These are phyloP conservation scores for Lophius piscatorius DNA, from an alignment of 2,113 vertebrate genomes.

Conservation along the genomic window DNA sequence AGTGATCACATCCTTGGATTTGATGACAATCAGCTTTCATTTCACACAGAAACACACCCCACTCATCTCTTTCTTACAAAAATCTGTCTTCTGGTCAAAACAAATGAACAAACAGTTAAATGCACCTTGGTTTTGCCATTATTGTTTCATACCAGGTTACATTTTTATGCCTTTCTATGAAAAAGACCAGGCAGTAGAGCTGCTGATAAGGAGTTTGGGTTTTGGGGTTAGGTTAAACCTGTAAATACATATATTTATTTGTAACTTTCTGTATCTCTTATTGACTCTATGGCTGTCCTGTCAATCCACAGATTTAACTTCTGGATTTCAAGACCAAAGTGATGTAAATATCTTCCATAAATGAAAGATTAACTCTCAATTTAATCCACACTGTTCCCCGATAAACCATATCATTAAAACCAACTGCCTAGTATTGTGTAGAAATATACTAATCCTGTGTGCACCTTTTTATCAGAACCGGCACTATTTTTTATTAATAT, in stretches of 20 bases:
- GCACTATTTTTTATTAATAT: too few relatives aligned
- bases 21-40: constrained; percentile 45
- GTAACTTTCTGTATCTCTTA: neutral
- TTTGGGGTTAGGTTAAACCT: too few relatives aligned
- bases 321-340: too few relatives aligned
- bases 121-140: constrained; percentile 33
- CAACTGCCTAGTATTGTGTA: too few relatives aligned
- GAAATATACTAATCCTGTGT: too few relatives aligned
- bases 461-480: too few relatives aligned
- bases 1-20: constrained; percentile 60
- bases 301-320: too few relatives aligned
- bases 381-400: too few relatives aligned
- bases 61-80: constrained; percentile 47
- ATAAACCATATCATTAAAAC: too few relatives aligned
- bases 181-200: neutral
- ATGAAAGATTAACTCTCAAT: too few relatives aligned
- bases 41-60: constrained; percentile 32
- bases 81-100: constrained; percentile 73
- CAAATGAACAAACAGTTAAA: constrained; percentile 54
- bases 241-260: neutral
- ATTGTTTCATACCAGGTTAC: constrained; percentile 1
- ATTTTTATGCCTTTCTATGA: constrained; percentile 4
- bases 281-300: too few relatives aligned
- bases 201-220: constrained; percentile 4
- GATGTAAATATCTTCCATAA: too few relatives aligned